These are phyloP conservation scores for Hypotaenidia philippensis DNA, from an alignment of 2,797 vertebrate genomes.

Conservation along the genomic window DNA sequence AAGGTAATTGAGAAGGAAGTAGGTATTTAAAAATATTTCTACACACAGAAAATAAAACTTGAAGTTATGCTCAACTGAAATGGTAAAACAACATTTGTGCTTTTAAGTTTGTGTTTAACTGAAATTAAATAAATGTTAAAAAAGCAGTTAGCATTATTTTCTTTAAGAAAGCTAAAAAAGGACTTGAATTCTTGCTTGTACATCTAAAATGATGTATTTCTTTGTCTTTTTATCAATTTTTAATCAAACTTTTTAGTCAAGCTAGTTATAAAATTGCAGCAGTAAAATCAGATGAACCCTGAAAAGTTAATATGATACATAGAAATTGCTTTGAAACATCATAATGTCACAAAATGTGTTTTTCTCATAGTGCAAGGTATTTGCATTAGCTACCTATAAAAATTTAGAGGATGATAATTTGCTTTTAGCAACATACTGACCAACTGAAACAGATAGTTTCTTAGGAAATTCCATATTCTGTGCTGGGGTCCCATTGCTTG, in stretches of 20 bases:
- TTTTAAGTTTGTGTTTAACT: background rate
- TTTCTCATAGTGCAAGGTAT: background rate
- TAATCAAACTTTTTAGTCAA: background rate
- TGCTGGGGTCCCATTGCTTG: background rate
- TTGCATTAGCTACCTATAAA: background rate
- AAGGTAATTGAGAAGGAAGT: slow-evolving; percentile 49
- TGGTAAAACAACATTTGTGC: background rate
- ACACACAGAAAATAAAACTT: background rate
- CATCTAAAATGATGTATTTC: background rate
- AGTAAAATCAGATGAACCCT: background rate
- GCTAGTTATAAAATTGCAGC: background rate
- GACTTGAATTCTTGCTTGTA: background rate
- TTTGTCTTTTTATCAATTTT: background rate
- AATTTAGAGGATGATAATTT: background rate
- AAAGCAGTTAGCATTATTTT: background rate
- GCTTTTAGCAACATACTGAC: background rate
- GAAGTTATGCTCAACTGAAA: background rate
- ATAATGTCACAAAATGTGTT: background rate
- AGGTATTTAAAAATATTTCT: slow-evolving; percentile 37
- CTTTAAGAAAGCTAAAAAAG: background rate
- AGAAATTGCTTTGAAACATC: background rate
- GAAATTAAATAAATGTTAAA: background rate
- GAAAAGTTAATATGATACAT: background rate
- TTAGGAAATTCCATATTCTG: background rate
- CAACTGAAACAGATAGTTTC: background rate